Evolutionary conservation across 1,140 invertebrate genomes (phyloP), one percentile per base, ranked within the genome.

Genomic region (Monochamus saltuarius): DNA sequence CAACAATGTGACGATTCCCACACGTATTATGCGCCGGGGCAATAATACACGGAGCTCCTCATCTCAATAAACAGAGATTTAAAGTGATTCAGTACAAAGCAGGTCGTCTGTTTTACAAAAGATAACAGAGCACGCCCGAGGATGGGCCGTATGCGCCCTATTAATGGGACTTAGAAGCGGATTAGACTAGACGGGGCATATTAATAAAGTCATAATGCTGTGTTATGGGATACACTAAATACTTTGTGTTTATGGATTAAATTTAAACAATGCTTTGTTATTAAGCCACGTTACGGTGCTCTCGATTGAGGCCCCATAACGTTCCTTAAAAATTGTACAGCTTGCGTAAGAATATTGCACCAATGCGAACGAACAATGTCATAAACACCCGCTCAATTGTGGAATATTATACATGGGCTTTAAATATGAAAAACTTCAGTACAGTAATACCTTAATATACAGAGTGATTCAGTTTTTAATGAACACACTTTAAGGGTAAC

Each of bases 51-150:
- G 38, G 37, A 46, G 43, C 34, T 59, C 59, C 66, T 66, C 66
- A 71, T 71, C 67, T 70, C 72, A 73, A 75, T 75, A 75, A 75
- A 73, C 70, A 73, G 67, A 73, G 73, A 70, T 73, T 73, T 73
- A 68, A 67, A 71, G 70, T 71, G 73, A 75, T 73, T 75, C 69
- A 72, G 61, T 74, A 74, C 69, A 75, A 75, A 74, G 71, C 73
- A 70, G 72, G 72, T 75, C 74, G 74, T 75, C 74, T 75, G 74
- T 72, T 73, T 73, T 75, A 75, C 74, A 75, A 75, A 75, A 75
- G 74, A 75, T 75, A 75, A 75, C 74, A 73, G 70, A 66, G 61
- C 64, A 61, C 65, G 65, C 64, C 63, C 62, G 62, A 64, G 69
- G 71, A 73, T 64, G 65, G 62, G 69, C 69, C 68, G 66, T 69